phyloP scores from a whole-genome alignment of 2,888 invertebrate genomes.

The Emmelina monodactyla region DNA sequence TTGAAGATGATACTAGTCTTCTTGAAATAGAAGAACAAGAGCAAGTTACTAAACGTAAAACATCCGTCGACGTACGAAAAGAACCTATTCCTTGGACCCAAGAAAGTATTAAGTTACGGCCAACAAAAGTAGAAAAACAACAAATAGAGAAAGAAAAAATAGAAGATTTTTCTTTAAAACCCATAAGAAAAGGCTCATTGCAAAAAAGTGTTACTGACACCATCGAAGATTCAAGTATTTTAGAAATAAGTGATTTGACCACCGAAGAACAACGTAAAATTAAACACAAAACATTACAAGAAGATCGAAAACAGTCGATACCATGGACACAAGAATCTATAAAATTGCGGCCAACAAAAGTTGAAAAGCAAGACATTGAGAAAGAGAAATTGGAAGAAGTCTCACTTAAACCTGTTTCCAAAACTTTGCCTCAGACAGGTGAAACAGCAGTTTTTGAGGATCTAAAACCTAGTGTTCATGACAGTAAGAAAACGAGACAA shows the following conservation, averaged over 20 bases:
- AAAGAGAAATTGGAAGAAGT: constrained; percentile 20
- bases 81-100: constrained; percentile 66
- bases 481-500: too few species aligned
- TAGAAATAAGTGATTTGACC: constrained; percentile 48
- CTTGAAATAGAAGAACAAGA: constrained; percentile 11
- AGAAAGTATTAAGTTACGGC: constrained; percentile 68
- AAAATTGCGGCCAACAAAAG: constrained; percentile 66
- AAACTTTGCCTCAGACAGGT: too few species aligned
- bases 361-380: too few species aligned
- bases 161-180: constrained; percentile 47
- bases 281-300: too few species aligned
- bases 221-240: constrained; percentile 61
- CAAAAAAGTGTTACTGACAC: constrained; percentile 37
- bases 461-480: too few species aligned
- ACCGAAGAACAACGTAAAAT: too few species aligned
- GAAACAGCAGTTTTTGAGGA: too few species aligned
- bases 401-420: constrained; percentile 12
- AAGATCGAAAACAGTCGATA: constrained; percentile 37
- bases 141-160: constrained; percentile 61
- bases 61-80: constrained; percentile 29
- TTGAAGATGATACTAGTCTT: constrained; percentile 7
- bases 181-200: constrained; percentile 38
- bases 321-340: constrained; percentile 72
- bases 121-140: constrained; percentile 65
- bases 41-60: too few species aligned